These are phyloP conservation scores for Clunio marinus DNA, from an alignment of 2,888 invertebrate genomes.

Conservation along the genomic window DNA sequence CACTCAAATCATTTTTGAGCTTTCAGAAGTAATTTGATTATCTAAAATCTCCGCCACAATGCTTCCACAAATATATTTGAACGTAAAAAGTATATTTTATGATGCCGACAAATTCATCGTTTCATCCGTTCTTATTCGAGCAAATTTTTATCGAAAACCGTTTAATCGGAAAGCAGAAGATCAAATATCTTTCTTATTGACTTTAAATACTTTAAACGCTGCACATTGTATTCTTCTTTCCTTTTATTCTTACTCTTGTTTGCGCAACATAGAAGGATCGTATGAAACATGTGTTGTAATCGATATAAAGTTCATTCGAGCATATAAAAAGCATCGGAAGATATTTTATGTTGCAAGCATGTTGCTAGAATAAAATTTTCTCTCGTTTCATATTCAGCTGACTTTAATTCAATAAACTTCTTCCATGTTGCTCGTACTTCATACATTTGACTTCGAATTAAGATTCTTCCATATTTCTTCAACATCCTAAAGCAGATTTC, in stretches of 20 bases:
- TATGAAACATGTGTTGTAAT: conserved; percentile 32
- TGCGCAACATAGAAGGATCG: conserved; percentile 6
- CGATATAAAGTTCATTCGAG: conserved; percentile 23
- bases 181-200: conserved; percentile 22
- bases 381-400: neutral
- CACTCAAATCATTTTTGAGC: too few relatives aligned
- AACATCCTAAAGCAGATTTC: too few relatives aligned
- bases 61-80: too few relatives aligned
- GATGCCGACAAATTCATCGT: too few relatives aligned
- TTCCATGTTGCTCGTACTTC: neutral
- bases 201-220: conserved; percentile 8
- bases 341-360: conserved; percentile 11
- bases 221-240: neutral
- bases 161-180: too few relatives aligned
- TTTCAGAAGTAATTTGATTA: too few relatives aligned
- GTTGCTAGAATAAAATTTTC: neutral
- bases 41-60: too few relatives aligned
- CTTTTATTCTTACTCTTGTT: neutral
- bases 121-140: too few relatives aligned
- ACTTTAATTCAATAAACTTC: conserved; percentile 7
- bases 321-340: neutral
- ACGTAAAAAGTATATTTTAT: too few relatives aligned
- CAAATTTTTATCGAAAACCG: too few relatives aligned
- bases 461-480: neutral
- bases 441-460: neutral